Percentiles rank a stretch among this genome's conserved stretches.
These are phyloP conservation scores for Noturus placidus DNA, from an alignment of 2,113 vertebrate species.

Conservation along the genomic window DNA sequence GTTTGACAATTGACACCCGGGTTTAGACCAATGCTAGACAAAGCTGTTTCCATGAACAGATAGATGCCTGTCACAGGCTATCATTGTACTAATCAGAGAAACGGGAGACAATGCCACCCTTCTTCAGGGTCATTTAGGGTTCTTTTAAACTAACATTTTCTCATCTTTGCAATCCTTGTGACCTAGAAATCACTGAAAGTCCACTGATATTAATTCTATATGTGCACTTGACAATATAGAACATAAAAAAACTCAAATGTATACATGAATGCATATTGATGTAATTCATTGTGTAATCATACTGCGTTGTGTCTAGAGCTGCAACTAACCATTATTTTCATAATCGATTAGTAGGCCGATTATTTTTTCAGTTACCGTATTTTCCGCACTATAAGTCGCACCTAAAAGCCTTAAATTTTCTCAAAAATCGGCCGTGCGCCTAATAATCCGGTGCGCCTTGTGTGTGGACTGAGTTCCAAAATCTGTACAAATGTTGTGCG, in stretches of 20 bases:
- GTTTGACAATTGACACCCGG: background rate
- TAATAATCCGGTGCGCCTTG: too few relatives aligned
- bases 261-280: background rate
- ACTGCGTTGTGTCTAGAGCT: too few relatives aligned
- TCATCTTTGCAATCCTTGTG: background rate
- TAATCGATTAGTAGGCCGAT: too few relatives aligned
- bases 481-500: too few relatives aligned
- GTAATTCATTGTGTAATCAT: background rate
- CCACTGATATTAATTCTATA: background rate
- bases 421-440: too few relatives aligned
- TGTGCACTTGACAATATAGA: background rate
- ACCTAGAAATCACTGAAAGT: background rate
- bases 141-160: background rate
- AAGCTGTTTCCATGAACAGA: background rate
- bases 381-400: too few relatives aligned
- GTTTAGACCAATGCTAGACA: background rate
- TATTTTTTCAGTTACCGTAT: too few relatives aligned
- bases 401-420: too few relatives aligned
- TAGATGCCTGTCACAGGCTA: background rate
- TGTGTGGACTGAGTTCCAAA: too few relatives aligned
- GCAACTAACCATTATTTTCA: too few relatives aligned
- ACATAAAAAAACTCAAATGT: background rate
- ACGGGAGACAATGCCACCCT: background rate
- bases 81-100: background rate
- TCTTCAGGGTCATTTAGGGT: background rate